Conservation (phyloP, 2,113 vertebrate species). For the Grammomys dolichurus region DNA sequence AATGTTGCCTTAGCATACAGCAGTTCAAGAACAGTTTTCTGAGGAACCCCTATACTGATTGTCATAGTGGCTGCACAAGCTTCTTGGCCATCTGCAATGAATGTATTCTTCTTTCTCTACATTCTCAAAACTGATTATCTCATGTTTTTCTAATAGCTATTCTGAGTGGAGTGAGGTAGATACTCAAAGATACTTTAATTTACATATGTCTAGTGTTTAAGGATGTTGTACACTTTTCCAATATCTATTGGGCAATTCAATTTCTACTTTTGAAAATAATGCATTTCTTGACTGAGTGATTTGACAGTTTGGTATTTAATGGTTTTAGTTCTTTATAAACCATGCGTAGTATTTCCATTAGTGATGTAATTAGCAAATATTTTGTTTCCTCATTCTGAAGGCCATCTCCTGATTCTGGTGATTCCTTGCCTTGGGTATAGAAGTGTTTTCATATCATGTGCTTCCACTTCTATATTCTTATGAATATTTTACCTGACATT, state of each 20-base stretch:
- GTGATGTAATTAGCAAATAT: background rate
- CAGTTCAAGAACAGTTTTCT: background rate
- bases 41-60: background rate
- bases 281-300: background rate
- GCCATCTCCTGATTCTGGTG: background rate
- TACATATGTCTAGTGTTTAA: background rate
- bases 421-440: background rate
- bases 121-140: background rate
- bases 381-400: background rate
- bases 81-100: background rate
- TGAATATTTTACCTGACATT: background rate
- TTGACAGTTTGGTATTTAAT: background rate
- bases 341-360: background rate
- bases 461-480: background rate
- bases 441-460: background rate
- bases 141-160: background rate
- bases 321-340: background rate
- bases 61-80: too few species aligned
- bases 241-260: background rate
- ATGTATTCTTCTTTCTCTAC: background rate
- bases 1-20: background rate
- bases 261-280: background rate
- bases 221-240: background rate
- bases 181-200: background rate
- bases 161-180: background rate